Evolutionary conservation across 2,113 vertebrate genomes (phyloP), one percentile per base, ranked within the genome.

Genomic region (Gallinago media): DNA sequence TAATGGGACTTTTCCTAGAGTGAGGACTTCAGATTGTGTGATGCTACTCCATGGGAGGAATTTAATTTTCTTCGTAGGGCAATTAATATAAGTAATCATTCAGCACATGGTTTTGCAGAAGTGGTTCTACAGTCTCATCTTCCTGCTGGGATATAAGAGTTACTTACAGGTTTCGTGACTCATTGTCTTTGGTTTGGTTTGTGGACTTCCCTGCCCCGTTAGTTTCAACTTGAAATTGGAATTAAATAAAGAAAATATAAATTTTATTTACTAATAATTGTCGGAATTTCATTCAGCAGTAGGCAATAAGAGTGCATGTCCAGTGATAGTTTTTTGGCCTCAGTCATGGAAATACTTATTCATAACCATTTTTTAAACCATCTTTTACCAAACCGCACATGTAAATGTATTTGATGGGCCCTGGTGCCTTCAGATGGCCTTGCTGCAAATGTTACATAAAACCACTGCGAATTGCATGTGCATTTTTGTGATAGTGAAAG

Each of bases 171-270:
- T 42, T 87, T 78, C 55, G 32, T 75, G 55, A 46, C 36, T 66
- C 12, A 6, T 3, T 22, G 7, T 4, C 17, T 90, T 58, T 40
- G 8, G 40, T 91, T 74, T 75, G 56, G 19, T 65, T 76, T 73
- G 14, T 66, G 54, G 34, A 10, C 32, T 82, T 68, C 25, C 22
- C 8, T 2, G 5, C 26, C 23, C n/a, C 4, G 0, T 15, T 38
- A 40, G 11, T 4, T 55, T 65, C 50, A 27, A 52, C 46, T 72
- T 58, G 54, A 29, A 29, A 55, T 25, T 52, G 13, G 40, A 34
- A 40, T 63, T 22, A 58, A 40, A 15, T 59, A 14, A 25, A n/a
- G 19, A 70, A 67, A 67, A 25, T 9, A 2, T 0, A 0, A 10
- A 4, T 0, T 44, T 34, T 55, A 12, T 72, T 65, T 65, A 46